These are phyloP conservation scores for Prunella fulvescens DNA, from an alignment of 2,113 vertebrate species.

Conservation along the genomic window DNA sequence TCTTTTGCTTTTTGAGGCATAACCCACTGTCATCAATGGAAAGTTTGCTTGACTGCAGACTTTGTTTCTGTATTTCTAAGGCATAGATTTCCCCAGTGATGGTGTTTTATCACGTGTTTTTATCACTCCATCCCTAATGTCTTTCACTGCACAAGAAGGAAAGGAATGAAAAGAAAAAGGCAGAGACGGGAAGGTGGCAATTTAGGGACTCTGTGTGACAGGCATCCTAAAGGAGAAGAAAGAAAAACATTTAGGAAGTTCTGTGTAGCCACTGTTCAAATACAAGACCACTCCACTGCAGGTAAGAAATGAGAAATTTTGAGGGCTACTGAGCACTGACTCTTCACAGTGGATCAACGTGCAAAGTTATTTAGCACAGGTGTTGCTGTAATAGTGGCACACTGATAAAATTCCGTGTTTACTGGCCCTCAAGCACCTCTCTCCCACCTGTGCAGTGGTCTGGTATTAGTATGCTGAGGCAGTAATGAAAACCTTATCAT, in stretches of 20 bases:
- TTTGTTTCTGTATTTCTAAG: neutral
- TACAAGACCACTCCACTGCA: neutral
- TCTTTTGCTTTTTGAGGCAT: slow-evolving; percentile 1
- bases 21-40: neutral
- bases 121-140: slow-evolving; percentile 25
- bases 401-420: neutral
- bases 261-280: neutral
- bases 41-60: neutral
- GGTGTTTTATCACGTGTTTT: slow-evolving; percentile 38
- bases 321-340: slow-evolving; percentile 23
- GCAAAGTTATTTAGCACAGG: slow-evolving; percentile 3
- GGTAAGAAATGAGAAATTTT: slow-evolving; percentile 62
- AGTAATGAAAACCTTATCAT: neutral
- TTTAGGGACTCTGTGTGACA: slow-evolving; percentile 17
- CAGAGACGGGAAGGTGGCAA: slow-evolving; percentile 31
- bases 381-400: slow-evolving; percentile 10
- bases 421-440: neutral
- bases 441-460: neutral
- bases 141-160: slow-evolving; percentile 10
- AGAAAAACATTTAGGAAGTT: slow-evolving; percentile 37
- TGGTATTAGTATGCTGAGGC: neutral
- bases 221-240: slow-evolving; percentile 29
- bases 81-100: neutral
- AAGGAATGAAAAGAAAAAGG: slow-evolving; percentile 35
- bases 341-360: neutral